Percentiles rank a stretch among this genome's conserved stretches.
Evolutionary conservation across 2,797 vertebrate species (phyloP).

Genomic region (Odontamblyopus rebecca): DNA sequence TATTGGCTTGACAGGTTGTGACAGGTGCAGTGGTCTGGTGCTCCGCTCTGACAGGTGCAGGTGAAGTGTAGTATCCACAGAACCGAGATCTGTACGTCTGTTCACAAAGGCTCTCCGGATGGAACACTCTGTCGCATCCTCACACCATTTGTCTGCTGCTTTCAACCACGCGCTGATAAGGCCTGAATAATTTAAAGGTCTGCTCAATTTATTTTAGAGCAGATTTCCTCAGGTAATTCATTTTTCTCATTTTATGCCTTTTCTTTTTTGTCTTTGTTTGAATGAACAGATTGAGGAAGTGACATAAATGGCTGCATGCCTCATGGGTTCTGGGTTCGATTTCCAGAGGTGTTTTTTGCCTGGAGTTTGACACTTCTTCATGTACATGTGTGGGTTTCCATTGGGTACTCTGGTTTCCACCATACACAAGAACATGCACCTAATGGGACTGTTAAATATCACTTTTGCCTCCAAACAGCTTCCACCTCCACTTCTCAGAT

Average conservation of each 20-base stretch:
- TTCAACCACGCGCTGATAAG: constrained; percentile 41
- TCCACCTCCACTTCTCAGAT: too few species aligned
- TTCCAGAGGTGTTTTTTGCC: background rate
- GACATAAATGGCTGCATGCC: background rate
- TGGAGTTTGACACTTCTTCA: too few species aligned
- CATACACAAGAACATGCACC: too few species aligned
- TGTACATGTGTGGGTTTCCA: too few species aligned
- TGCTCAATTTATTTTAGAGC: constrained; percentile 35
- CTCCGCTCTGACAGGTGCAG: constrained; percentile 10
- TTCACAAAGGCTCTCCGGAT: constrained; percentile 22
- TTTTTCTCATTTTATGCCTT: constrained; percentile 25
- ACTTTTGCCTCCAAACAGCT: too few species aligned
- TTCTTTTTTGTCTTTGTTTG: constrained; percentile 3
- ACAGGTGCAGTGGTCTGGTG: constrained; percentile 17
- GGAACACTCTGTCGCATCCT: constrained; percentile 43
- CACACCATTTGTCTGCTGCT: constrained; percentile 38
- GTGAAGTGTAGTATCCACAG: background rate
- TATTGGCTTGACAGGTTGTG: constrained; percentile 32
- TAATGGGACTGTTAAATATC: too few species aligned
- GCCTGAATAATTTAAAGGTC: constrained; percentile 56
- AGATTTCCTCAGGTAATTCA: constrained; percentile 21
- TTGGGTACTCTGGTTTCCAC: too few species aligned
- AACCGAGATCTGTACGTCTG: background rate
- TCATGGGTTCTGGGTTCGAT: background rate
- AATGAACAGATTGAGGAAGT: background rate